Base-by-base conservation (phyloP, 2,888 invertebrate genomes). In the Diloba caeruleocephala region DNA sequence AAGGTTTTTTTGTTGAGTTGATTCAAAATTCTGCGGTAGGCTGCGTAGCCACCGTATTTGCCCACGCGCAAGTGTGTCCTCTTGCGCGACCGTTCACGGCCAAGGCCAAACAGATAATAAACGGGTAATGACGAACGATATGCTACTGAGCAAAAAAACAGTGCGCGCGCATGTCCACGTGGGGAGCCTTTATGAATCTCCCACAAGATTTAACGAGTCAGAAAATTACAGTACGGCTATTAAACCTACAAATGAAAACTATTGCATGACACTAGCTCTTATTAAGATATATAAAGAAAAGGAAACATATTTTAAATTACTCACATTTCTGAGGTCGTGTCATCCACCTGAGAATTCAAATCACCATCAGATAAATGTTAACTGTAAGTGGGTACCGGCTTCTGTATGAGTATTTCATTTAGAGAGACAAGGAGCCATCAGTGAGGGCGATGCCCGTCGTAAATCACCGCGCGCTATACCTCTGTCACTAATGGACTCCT, bases 81-180 rank as follows among this genome's bases (percentile, higher is more conserved):
- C 79, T 76, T 74, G 80, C 80, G 74, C 88, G 90, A 84, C 85
- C 90, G 91, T 90, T 92, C 93, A 92, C 89, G 90, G 92, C 87
- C 92, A 93, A 93, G 92, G 92, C 87, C 92, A 88, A 82, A 79
- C 75, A 82, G 82, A 89, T 87, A 90, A 91, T 91, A 87, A 89
- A 88, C 84, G 84, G 76, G 86, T 85, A 84, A 88, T 90, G 89
- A 90, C 82, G 85, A 85, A 87, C 85, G 87, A 88, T 82, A 87
- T 88, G 89, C 87, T 84, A 77, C 82, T 78, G 81, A 78, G 80
- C 81, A 85, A 87, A 88, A 87, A 71, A 59, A 73, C 73, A 79
- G 82, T 78, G 79, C 76, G 83, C 81, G 82, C 57, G 50, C 82
- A 71, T 75, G 71, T 73, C 88, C 90, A 90, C 89, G 90, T 90